Percentiles rank a stretch among this genome's conserved stretches.
Conservation (phyloP, 2,888 invertebrate species). For the Euplexia lucipara region DNA sequence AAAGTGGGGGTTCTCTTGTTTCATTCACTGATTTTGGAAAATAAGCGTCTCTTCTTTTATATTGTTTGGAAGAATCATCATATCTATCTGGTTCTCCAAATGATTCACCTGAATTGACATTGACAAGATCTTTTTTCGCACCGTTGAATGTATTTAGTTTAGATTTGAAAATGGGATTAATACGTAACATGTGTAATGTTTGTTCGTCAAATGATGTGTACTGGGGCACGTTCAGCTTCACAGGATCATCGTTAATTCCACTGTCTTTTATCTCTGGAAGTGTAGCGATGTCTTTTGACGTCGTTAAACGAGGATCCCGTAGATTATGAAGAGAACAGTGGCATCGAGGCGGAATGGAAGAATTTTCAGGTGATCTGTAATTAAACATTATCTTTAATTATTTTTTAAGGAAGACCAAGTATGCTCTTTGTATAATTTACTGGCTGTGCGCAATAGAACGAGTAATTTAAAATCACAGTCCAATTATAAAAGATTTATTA, state of each 20-base stretch:
- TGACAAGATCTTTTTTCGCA: background rate
- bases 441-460: background rate
- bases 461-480: too few species aligned
- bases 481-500: too few species aligned
- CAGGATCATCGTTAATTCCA: constrained; percentile 31
- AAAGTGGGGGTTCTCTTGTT: constrained; percentile 24
- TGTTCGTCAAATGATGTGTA: constrained; percentile 10
- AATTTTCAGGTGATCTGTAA: constrained; percentile 50
- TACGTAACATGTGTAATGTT: constrained; percentile 8
- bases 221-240: background rate
- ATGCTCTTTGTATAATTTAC: background rate
- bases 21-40: background rate
- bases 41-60: constrained; percentile 23
- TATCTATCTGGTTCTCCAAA: constrained; percentile 5
- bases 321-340: constrained; percentile 34
- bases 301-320: constrained; percentile 3
- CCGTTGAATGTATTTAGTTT: background rate
- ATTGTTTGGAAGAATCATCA: constrained; percentile 2
- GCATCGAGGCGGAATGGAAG: constrained; percentile 31
- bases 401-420: background rate
- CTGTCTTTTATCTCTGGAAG: constrained; percentile 15
- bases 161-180: background rate
- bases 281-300: background rate
- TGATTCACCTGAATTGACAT: constrained; percentile 1
- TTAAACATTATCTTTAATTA: background rate